Percentiles rank a stretch among this genome's conserved stretches.
These are phyloP conservation scores for Rhea americana DNA, from an alignment of 2,113 vertebrate species.

Conservation along the genomic window DNA sequence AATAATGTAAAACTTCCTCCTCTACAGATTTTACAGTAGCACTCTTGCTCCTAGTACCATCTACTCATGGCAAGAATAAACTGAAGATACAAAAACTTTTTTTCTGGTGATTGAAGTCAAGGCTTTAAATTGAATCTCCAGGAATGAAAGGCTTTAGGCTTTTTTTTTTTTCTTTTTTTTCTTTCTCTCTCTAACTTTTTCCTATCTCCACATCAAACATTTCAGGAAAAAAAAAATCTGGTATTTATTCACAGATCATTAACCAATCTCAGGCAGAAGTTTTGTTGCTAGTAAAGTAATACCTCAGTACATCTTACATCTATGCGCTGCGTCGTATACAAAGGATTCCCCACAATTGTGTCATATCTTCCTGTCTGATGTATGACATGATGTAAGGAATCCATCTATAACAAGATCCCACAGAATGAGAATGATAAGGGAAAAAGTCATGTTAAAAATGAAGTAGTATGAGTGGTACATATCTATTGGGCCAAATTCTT, in stretches of 20 bases:
- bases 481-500: background rate
- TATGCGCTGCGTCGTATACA: slow-evolving; percentile 62
- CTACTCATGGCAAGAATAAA: background rate
- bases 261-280: background rate
- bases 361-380: slow-evolving; percentile 63
- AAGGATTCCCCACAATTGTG: slow-evolving; percentile 57
- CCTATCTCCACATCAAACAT: background rate
- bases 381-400: slow-evolving; percentile 68
- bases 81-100: accelerated
- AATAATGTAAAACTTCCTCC: background rate
- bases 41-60: background rate
- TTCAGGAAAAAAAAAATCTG: no score
- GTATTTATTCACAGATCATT: background rate
- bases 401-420: slow-evolving; percentile 42
- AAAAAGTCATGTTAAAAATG: background rate
- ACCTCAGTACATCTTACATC: slow-evolving; percentile 27
- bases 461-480: accelerated
- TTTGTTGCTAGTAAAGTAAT: background rate
- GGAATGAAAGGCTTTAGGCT: background rate
- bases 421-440: background rate
- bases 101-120: background rate
- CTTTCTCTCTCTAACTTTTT: background rate
- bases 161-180: no score
- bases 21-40: background rate
- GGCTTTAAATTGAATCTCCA: background rate